A percentile compares a stretch with the other conserved stretches of the same genome.
Conservation (phyloP, 2,888 invertebrate species). For the Smittia aterrima region DNA sequence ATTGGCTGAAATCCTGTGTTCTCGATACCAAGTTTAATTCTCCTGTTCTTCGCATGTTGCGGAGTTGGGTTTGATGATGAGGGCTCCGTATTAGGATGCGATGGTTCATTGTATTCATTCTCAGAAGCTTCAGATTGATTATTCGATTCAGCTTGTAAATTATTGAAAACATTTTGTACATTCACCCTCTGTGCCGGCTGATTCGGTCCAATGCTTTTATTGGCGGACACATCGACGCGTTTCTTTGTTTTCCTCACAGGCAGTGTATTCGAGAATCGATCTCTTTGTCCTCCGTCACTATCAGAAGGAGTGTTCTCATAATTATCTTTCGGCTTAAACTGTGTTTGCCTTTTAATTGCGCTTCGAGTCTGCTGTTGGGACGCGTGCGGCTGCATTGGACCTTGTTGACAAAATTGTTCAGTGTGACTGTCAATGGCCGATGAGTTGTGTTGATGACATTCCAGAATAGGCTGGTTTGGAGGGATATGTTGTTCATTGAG, state of each 20-base stretch:
- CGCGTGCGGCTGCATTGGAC: conserved; percentile 44
- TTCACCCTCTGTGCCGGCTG: conserved; percentile 51
- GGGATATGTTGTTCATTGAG: conserved; percentile 43
- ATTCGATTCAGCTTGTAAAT: conserved; percentile 14
- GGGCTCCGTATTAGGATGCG: conserved; percentile 45
- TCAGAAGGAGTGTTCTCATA: conserved; percentile 60
- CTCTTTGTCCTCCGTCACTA: conserved; percentile 49
- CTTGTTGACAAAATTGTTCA: conserved; percentile 45
- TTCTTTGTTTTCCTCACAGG: conserved; percentile 60
- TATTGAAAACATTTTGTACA: conserved; percentile 54
- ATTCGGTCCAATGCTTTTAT: conserved; percentile 53
- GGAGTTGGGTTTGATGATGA: conserved; percentile 18
- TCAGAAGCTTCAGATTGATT: conserved; percentile 44
- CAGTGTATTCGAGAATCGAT: conserved; percentile 58
- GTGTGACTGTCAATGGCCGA: conserved; percentile 46
- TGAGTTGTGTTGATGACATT: conserved; percentile 44
- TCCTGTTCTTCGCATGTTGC: conserved; percentile 31
- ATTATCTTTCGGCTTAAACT: conserved; percentile 54
- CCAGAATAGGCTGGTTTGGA: conserved; percentile 44
- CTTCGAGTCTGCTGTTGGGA: conserved; percentile 37
- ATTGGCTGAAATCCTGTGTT: conserved; percentile 75
- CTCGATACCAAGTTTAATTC: conserved; percentile 60
- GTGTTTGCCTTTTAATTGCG: conserved; percentile 51
- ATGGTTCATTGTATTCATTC: conserved; percentile 51
- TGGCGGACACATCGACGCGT: conserved; percentile 55